Evolutionary conservation across 2,888 invertebrate species (phyloP).

Genomic region (Allygus modestus): DNA sequence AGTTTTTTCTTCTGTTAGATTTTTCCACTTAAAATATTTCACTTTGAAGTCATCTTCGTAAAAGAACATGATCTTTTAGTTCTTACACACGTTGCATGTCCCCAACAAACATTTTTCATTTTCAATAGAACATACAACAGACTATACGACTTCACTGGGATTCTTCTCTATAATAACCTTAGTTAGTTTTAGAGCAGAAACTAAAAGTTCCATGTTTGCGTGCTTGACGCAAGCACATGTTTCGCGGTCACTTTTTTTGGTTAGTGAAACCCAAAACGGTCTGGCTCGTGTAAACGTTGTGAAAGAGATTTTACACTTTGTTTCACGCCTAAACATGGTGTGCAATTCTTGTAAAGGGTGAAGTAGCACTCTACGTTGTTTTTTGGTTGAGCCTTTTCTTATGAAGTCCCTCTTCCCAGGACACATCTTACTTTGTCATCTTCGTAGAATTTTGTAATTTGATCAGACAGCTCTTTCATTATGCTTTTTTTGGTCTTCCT

Average conservation of each 20-base stretch:
- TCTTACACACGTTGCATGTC: not conserved
- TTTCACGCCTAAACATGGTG: not conserved
- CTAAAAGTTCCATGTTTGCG: slow-evolving; percentile 1
- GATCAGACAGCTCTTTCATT: not conserved
- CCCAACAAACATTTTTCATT: not conserved
- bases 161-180: slow-evolving; percentile 6
- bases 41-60: slow-evolving; percentile 2
- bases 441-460: not conserved
- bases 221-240: slow-evolving; percentile 35
- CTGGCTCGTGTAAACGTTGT: not conserved
- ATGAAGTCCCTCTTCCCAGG: not conserved
- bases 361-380: slow-evolving; percentile 22
- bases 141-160: not conserved
- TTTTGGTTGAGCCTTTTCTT: not conserved
- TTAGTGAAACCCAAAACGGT: slow-evolving; percentile 10
- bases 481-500: slow-evolving; percentile 14
- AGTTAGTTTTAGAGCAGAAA: not conserved
- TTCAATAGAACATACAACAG: slow-evolving; percentile 16
- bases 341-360: not conserved
- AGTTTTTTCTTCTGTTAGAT: not conserved
- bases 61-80: not conserved
- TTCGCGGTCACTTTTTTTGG: slow-evolving; percentile 32
- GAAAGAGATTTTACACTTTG: not conserved
- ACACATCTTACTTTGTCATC: not conserved
- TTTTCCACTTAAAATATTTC: slow-evolving; percentile 17